Base-by-base conservation (phyloP, 2,888 invertebrate genomes). In the Tachina lurida region DNA sequence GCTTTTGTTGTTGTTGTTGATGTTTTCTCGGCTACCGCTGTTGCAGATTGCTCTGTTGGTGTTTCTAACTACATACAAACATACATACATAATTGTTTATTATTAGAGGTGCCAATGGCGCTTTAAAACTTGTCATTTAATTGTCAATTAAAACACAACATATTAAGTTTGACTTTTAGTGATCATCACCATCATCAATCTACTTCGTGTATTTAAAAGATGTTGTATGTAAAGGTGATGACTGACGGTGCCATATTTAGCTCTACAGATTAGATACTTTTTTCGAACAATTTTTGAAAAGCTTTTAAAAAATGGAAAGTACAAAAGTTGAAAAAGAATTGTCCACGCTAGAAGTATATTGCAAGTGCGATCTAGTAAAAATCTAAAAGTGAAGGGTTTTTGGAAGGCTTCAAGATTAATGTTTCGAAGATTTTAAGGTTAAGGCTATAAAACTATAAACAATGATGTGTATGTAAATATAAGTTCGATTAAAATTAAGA, bases 71-170 rank as follows among this genome's bases (percentile, higher is more conserved):
- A 75, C 45, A 31, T 31, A 3, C 31, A 31, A 4, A 31, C 31
- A 1, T 31, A 3, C 31, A 31, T 31, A 31, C 31, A 1, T 47
- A 49, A 10, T 67, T 31, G 15, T 12, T 31, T 52, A 45, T 58
- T 75, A n/a, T 76, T 68, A 47, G 67, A 71, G 65, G 83, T 80
- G 70, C 84, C 80, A 70, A 79, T 74, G 86, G 86, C 86, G 86
- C 86, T 86, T 76, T 62, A 56, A 58, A 86, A 73, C 54, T 68
- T 86, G 83, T 83, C 86, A 83, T 80, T 83, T 83, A 83, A 80
- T 73, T 86, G 86, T 86, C 86, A 86, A 86, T 86, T 86, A 86
- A 83, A 80, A 73, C 73, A 47, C 79, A 80, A 71, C 78, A 80
- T 73, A 83, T 86, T 86, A 79, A 79, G 76, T 76, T 76, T 86